Evolutionary conservation across 2,113 vertebrate genomes (phyloP), one percentile per base, ranked within the genome.

Genomic region (Cyprinodon tularosa): DNA sequence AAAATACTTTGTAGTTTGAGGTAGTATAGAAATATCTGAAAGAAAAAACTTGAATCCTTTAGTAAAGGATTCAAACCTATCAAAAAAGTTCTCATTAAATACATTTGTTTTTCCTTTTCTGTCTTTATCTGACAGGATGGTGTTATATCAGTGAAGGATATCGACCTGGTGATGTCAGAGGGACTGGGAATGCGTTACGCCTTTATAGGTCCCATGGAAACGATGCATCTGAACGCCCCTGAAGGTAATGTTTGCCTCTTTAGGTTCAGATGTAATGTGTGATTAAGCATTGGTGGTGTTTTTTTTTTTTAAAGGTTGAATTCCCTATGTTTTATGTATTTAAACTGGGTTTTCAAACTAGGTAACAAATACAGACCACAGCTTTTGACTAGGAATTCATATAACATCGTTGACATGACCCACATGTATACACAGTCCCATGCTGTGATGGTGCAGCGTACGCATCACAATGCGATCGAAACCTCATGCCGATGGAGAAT

Each of bases 131-230:
- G 78, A 71, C 85, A 99, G 98, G 96, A 97, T n/a, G 97, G 95
- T 74, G 17, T 98, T 39, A 91, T 99, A 74, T 97, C 97, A 68
- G 95, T 98, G 5, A 86, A 91, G 62, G 98, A 99, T 89, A 95
- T 99, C 62, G 98, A 99, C 91, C 93, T 97, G 70, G 96, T 99
- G 91, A 97, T 99, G 96, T 97, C 98, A 68, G 96, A 98, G 79
- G 98, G 98, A 47, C 80, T 99, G 83, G 98, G 98, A 87, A 96
- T 98, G 96, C 95, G 98, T 53, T 99, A 99, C 0, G 96, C 98
- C 1, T 98, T 99, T 88, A 96, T 97, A 0, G 98, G 98, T 84
- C 98, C 98, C 66, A 93, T 99, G 94, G 98, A 99, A 93, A 99
- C 98, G 0, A 98, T 98, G 93, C 97, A 99, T 83, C 96, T 99